These are phyloP conservation scores for Salarias fasciatus DNA, from an alignment of 2,797 vertebrate genomes.

Conservation along the genomic window DNA sequence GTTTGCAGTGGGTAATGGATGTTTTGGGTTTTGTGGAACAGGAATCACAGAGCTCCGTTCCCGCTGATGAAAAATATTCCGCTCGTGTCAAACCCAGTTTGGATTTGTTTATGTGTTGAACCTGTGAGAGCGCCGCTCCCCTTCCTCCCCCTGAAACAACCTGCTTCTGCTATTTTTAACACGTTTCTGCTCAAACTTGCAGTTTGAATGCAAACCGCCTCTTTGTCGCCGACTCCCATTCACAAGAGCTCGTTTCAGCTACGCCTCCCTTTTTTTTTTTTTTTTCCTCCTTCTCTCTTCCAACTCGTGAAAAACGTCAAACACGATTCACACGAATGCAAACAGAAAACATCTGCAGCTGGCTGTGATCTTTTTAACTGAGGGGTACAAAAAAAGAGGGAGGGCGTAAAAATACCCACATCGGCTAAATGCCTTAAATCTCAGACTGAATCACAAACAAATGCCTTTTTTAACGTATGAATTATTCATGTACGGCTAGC, in stretches of 20 bases:
- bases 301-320: constrained; percentile 7
- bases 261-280: not conserved
- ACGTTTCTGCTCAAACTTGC: constrained; percentile 26
- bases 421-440: constrained; percentile 52
- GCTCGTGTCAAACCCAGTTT: constrained; percentile 25
- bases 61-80: too few species aligned
- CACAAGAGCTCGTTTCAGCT: constrained; percentile 50
- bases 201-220: constrained; percentile 48
- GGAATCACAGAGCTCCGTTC: constrained; percentile 10
- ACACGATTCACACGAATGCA: constrained; percentile 25
- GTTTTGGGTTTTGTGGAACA: not conserved
- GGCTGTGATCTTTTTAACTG: constrained; percentile 55
- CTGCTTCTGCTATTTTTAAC: constrained; percentile 39
- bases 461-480: constrained; percentile 52
- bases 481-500: constrained; percentile 67
- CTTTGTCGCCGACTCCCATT: constrained; percentile 28
- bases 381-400: not conserved
- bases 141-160: constrained; percentile 13
- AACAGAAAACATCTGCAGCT: constrained; percentile 55
- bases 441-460: constrained; percentile 57
- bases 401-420: not conserved
- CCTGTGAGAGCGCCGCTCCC: not conserved
- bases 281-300: constrained; percentile 33
- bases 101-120: constrained; percentile 47
- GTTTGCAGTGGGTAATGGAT: too few species aligned